Base-by-base conservation (phyloP, 2,797 vertebrate species). In the Ptychobarbus kaznakovi region DNA sequence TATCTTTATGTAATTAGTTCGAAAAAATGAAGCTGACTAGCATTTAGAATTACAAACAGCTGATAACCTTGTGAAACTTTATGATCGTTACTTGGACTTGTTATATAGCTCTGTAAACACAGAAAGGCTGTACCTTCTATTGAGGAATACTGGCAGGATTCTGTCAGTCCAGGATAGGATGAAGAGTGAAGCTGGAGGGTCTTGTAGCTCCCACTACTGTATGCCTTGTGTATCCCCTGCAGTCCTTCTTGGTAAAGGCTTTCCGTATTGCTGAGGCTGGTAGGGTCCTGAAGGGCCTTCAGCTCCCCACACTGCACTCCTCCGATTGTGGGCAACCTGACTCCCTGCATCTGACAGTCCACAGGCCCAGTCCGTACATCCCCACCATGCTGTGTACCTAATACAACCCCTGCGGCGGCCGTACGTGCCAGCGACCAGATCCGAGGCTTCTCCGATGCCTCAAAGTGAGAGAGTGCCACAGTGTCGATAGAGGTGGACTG, bases 381-480 rank as follows among this genome's bases (percentile, higher is more conserved):
- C 42, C 90, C 87, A 3, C 92, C 90, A 86, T 88, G 89, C 8
- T 95, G 91, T 6, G 92, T 83, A 80, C 94, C 94, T 86, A 94
- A 91, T 58, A 94, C 91, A 81, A 94, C 92, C 69, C 93, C 93
- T 1, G 95, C 93, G 8, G 95, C 96, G 0, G 97, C 98, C 0
- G 97, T 99, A 66, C 94, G 96, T 20, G 97, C 98, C 90, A 98
- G 92, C 0, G 97, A 99, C 98, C 98, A 99, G 93, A 99, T 99
- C 90, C 96, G 93, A 20, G 97, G 96, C 88, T 97, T 99, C 88
- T 97, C 96, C 0, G 93, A 86, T 12, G 92, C 86, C 38, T 96
- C 95, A 77, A 96, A 97, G 82, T 95, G 95, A 89, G 94, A 91
- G 89, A 94, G 89, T 79, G 93, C 91, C 86, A 93, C 78, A 0